Base-by-base conservation (phyloP, 2,888 invertebrate genomes). In the Scaptodrosophila latifasciaeformis region DNA sequence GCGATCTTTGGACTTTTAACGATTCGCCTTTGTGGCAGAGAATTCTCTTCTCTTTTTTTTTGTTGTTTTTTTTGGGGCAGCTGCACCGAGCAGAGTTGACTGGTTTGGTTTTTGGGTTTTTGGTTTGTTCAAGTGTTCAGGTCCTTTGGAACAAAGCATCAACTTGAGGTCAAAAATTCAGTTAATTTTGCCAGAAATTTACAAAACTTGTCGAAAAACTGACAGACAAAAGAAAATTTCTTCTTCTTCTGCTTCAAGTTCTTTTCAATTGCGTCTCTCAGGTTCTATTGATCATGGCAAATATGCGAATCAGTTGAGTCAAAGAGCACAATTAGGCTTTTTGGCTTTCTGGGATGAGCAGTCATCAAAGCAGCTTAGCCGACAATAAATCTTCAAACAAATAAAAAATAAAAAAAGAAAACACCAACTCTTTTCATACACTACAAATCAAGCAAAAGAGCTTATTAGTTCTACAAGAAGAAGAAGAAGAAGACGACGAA, bases 1-100 rank as follows among this genome's bases (percentile, higher is more conserved):
- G 77, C 76, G 75, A 76, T 76, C 77, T 74, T 75, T 74, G 74
- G 71, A 76, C 71, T 74, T 66, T 76, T 75, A 71, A 76, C 74
- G 74, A 75, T 70, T 74, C 68, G 59, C 57, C 56, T 67, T 72
- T 70, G 66, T 72, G 61, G 59, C 48, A 56, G 45, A 30, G n/a
- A n/a, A n/a, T n/a, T n/a, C n/a, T n/a, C n/a, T 29, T 24, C 6
- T 54, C 54, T 61, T 46, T 54, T 54, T 45, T 52, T 18, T 29
- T 51, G 49, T 24, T 31, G 27, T 37, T 30, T 6, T 45, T 21
- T 27, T 35, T 43, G 18, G 35, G 7, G 45, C 15, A 47, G 12
- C 45, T 24, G n/a, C n/a, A n/a, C n/a, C n/a, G n/a, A n/a, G n/a
- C n/a, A n/a, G n/a, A n/a, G n/a, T n/a, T n/a, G n/a, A n/a, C n/a